Evolutionary conservation across 2,888 invertebrate genomes (phyloP), one percentile per base, ranked within the genome.

Genomic region (Ophioninae sp.): DNA sequence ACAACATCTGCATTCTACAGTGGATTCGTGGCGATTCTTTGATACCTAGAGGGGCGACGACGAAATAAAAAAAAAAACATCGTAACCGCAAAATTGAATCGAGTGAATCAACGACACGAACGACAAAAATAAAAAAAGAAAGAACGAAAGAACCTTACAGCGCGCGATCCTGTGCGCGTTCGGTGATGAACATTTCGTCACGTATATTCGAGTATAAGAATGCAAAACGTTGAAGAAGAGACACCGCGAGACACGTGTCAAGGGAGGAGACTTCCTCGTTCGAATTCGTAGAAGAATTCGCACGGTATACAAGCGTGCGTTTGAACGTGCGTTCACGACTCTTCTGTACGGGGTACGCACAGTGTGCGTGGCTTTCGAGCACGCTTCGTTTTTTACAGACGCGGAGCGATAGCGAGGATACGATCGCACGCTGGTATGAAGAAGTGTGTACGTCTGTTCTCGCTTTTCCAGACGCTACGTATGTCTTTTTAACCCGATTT

Each of bases 241-340:
- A 65, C 59, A 63, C 37, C 39, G 59, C 17, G 44, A 65, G 64
- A 79, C 81, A 75, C 75, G 83, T 78, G 83, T 84, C 83, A 78
- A 65, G 51, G 67, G 3, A 30, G 30, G 51, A 74, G 74, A 84
- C 83, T 84, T 84, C 83, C 83, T 84, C 78, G 74, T 78, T 65
- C 51, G 79, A 72, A 78, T 84, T 84, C 83, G 78, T 65, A 75
- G 83, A 84, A 84, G 78, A 84, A 81, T 81, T 84, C 68, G 71
- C 83, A 78, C 78, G 78, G 65, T 68, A 59, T 59, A 79, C 37
- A 68, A 51, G 10, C 39, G 51, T 30, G 51, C 76, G 59, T 56
- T 68, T 22, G 64, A 80, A 58, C 68, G 73, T 68, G 67, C 68
- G 76, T 76, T 51, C 51, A 58, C 41, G 82, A 82, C 82, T 69